A percentile compares a stretch with the other conserved stretches of the same genome.
Conservation (phyloP, 2,888 invertebrate species). For the Drosophila kokeensis region DNA sequence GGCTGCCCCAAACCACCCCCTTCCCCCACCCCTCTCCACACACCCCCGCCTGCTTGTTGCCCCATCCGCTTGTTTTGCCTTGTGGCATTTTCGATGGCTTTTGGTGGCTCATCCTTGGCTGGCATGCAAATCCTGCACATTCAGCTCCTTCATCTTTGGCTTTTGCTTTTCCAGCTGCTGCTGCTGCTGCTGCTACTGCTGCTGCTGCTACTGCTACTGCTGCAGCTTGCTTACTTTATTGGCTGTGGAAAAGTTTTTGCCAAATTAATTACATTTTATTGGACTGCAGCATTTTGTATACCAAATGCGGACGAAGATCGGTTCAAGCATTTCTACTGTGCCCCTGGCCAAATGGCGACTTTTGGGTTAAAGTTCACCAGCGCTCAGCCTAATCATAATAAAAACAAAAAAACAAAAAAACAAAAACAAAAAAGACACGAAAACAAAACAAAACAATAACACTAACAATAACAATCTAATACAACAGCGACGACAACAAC, state of each 20-base stretch:
- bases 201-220: conserved; percentile 13
- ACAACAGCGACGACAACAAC: conserved; percentile 34
- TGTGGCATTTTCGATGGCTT: conserved; percentile 35
- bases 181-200: not conserved
- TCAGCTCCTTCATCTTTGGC: conserved; percentile 44
- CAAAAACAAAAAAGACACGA: not conserved
- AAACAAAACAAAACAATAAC: conserved; percentile 32
- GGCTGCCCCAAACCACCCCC: not conserved
- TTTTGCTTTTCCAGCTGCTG: conserved; percentile 44
- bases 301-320: conserved; percentile 10
- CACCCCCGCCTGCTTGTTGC: conserved; percentile 23
- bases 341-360: conserved; percentile 2
- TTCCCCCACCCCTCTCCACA: not conserved
- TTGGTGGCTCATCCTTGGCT: conserved; percentile 16
- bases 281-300: conserved; percentile 46
- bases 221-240: conserved; percentile 60
- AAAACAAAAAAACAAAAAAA: conserved; percentile 6
- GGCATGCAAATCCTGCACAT: conserved; percentile 11
- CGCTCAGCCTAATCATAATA: conserved; percentile 34
- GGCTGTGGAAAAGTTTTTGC: conserved; percentile 63
- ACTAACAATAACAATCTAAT: conserved; percentile 48
- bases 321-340: conserved; percentile 11
- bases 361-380: conserved; percentile 49
- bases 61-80: conserved; percentile 25
- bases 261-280: conserved; percentile 80